Percentiles rank a stretch among this genome's conserved stretches.
phyloP scores from a whole-genome alignment of 2,888 invertebrate species.

The Acanthosoma haemorrhoidale region DNA sequence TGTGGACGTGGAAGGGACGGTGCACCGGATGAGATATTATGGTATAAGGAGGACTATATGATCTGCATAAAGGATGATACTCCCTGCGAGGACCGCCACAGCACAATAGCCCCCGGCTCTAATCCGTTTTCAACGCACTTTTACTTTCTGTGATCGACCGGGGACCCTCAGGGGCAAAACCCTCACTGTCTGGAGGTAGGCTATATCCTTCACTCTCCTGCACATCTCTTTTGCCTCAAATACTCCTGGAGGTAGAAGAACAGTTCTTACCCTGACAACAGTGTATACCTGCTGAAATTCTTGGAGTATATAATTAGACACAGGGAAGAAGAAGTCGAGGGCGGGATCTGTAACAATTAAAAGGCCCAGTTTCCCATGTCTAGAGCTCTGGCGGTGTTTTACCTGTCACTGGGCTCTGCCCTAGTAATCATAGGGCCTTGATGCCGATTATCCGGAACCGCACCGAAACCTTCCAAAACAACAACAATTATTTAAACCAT shows the following conservation, averaged over 20 bases:
- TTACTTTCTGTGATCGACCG: conserved; percentile 27
- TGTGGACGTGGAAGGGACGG: too few species aligned
- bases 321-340: not conserved
- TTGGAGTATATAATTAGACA: not conserved
- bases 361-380: conserved; percentile 10
- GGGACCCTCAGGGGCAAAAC: not conserved
- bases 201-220: conserved; percentile 3
- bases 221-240: not conserved
- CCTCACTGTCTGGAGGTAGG: not conserved
- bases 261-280: not conserved
- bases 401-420: conserved; percentile 7
- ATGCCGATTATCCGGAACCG: conserved; percentile 7
- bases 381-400: not conserved
- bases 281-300: conserved; percentile 16
- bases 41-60: not conserved
- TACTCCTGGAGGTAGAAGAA: not conserved
- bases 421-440: conserved; percentile 10
- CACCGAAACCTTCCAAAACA: not conserved
- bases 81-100: not conserved
- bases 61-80: not conserved
- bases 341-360: conserved; percentile 21
- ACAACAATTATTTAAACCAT: not conserved
- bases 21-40: not conserved
- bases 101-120: conserved; percentile 15
- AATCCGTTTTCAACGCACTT: conserved; percentile 29